These are phyloP conservation scores for Drosophila mojavensis DNA, from an alignment of 1,140 invertebrate genomes.

Conservation along the genomic window DNA sequence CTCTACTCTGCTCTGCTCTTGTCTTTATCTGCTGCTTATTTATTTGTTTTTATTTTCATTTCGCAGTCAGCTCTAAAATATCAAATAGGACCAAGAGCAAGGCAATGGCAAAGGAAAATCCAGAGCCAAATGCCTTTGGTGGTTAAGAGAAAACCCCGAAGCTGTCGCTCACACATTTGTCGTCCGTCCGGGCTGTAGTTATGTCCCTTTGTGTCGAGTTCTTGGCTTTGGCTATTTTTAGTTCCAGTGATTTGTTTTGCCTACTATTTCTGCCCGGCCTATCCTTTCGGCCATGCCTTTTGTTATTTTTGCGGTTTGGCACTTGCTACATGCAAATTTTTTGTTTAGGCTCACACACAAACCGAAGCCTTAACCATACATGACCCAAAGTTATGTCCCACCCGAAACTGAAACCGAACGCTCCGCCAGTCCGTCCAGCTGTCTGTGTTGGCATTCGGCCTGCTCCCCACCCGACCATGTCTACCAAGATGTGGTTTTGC, in stretches of 20 bases:
- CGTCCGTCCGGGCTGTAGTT: constrained; percentile 18
- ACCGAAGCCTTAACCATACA: constrained; percentile 30
- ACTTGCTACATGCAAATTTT: constrained; percentile 56
- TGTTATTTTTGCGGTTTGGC: constrained; percentile 74
- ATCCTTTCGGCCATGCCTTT: constrained; percentile 33
- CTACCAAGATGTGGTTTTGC: constrained; percentile 42
- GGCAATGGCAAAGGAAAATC: constrained; percentile 41
- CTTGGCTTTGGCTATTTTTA: constrained; percentile 71
- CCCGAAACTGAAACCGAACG: constrained; percentile 56
- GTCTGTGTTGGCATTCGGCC: constrained; percentile 35
- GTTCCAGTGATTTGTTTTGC: constrained; percentile 75
- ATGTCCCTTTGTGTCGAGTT: constrained; percentile 25
- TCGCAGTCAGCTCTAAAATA: constrained; percentile 48
- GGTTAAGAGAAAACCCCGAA: constrained; percentile 25
- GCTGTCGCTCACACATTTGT: constrained; percentile 34
- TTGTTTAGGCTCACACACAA: constrained; percentile 39
- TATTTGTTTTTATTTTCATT: constrained; percentile 77
- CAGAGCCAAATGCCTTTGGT: constrained; percentile 49
- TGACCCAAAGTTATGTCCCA: constrained; percentile 32
- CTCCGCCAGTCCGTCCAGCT: background rate
- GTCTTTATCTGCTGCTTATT: constrained; percentile 60
- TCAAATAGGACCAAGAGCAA: constrained; percentile 42
- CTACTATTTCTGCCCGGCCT: constrained; percentile 38
- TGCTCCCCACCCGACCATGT: background rate
- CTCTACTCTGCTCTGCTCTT: background rate